Conservation (phyloP, 2,113 vertebrate genomes). For the Hippocampus comes region DNA sequence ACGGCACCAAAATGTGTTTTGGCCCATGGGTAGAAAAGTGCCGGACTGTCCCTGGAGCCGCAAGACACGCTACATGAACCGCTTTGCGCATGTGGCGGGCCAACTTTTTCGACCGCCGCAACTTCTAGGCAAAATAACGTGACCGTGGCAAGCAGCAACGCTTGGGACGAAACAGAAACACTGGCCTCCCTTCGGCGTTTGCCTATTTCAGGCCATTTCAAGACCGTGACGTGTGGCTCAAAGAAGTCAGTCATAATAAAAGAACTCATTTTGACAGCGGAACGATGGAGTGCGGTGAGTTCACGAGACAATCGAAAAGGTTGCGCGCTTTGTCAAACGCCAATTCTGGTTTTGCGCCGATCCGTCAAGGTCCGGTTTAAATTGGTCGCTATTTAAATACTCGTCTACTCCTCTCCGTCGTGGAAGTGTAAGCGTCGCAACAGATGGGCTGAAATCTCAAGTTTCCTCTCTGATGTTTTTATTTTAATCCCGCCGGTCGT, state of each 20-base stretch:
- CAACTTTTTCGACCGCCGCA: not conserved
- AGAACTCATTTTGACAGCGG: slow-evolving; percentile 51
- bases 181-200: slow-evolving; percentile 37
- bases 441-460: slow-evolving; percentile 61
- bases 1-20: slow-evolving; percentile 46
- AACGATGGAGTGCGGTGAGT: slow-evolving; percentile 41
- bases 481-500: slow-evolving; percentile 58
- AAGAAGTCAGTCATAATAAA: slow-evolving; percentile 29
- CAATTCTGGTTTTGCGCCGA: not conserved
- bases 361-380: not conserved
- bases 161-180: slow-evolving; percentile 45
- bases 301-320: slow-evolving; percentile 1
- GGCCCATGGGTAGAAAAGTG: slow-evolving; percentile 41
- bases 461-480: slow-evolving; percentile 44
- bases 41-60: slow-evolving; percentile 41
- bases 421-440: slow-evolving; percentile 39
- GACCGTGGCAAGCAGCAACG: slow-evolving; percentile 53
- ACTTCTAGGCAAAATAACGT: slow-evolving; percentile 51
- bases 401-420: slow-evolving; percentile 42
- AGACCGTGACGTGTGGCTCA: slow-evolving; percentile 36
- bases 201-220: slow-evolving; percentile 48
- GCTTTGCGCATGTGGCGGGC: slow-evolving; percentile 21
- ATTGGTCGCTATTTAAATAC: not conserved
- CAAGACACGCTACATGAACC: slow-evolving; percentile 42
- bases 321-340: not conserved